Percentiles rank a stretch among this genome's conserved stretches.
These are phyloP conservation scores for Pomacea canaliculata DNA, from an alignment of 2,888 invertebrate species.

Conservation along the genomic window DNA sequence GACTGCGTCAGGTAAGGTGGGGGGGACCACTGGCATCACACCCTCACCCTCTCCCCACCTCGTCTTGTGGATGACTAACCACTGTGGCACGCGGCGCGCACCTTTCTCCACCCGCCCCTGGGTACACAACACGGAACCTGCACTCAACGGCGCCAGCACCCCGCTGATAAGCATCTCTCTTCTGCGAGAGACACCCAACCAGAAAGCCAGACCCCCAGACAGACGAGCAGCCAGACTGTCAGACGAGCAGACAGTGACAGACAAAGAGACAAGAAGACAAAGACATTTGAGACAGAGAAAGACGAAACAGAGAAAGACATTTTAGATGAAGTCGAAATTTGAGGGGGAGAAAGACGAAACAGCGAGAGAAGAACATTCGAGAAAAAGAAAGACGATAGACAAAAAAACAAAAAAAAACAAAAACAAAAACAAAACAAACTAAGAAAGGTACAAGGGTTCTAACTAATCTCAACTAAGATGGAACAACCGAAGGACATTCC, in stretches of 20 bases:
- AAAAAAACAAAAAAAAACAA: not conserved
- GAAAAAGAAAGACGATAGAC: not conserved
- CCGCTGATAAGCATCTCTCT: too few relatives aligned
- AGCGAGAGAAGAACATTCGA: not conserved
- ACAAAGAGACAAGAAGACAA: not conserved
- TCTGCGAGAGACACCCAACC: not conserved
- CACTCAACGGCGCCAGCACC: too few relatives aligned
- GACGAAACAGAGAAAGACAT: not conserved
- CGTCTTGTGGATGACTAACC: too few relatives aligned
- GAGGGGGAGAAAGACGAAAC: not conserved
- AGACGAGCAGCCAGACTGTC: not conserved
- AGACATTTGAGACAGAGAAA: not conserved
- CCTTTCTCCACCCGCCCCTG: too few relatives aligned
- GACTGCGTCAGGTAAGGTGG: too few relatives aligned
- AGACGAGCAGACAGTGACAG: not conserved
- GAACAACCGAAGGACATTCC: too few relatives aligned
- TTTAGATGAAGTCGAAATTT: not conserved
- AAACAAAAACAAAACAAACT: not conserved
- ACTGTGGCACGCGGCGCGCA: too few relatives aligned
- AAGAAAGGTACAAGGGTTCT: not conserved
- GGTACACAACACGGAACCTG: too few relatives aligned
- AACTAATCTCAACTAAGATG: not conserved
- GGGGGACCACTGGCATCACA: too few relatives aligned
- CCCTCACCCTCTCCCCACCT: too few relatives aligned
- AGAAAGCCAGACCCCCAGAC: not conserved